Conservation (phyloP, 2,888 invertebrate species). For the Aquatica leii region DNA sequence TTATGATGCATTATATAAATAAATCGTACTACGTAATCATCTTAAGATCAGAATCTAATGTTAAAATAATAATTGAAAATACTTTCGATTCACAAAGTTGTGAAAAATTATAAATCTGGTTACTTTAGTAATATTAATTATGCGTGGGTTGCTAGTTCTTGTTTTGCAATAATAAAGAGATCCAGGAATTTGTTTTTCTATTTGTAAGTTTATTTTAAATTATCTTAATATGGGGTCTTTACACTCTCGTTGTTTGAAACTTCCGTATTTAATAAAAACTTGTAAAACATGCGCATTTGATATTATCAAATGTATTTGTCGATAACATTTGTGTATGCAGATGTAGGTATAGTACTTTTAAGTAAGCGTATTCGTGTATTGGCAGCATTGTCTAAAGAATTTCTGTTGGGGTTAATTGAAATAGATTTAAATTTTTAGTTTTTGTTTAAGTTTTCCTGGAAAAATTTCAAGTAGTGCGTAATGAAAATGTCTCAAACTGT, state of each 20-base stretch:
- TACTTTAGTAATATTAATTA: too few relatives aligned
- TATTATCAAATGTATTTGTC: neutral
- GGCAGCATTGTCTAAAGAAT: constrained; percentile 2
- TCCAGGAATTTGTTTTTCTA: neutral
- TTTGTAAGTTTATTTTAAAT: neutral
- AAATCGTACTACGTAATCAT: too few relatives aligned
- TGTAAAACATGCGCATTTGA: neutral
- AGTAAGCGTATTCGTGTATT: neutral
- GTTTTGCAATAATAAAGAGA: too few relatives aligned
- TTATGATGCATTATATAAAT: too few relatives aligned
- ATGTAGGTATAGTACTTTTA: neutral
- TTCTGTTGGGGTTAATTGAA: neutral
- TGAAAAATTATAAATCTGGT: too few relatives aligned
- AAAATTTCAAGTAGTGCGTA: neutral
- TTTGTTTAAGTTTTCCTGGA: neutral
- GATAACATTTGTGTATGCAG: neutral
- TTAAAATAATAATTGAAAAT: too few relatives aligned
- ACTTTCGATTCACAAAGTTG: too few relatives aligned
- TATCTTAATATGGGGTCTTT: neutral
- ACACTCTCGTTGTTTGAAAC: too few relatives aligned
- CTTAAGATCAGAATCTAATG: too few relatives aligned
- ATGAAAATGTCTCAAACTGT: constrained; percentile 22
- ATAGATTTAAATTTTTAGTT: constrained; percentile 2
- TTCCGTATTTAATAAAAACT: neutral
- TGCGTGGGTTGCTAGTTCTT: too few relatives aligned